A percentile compares a stretch with the other conserved stretches of the same genome.
Evolutionary conservation across 2,113 vertebrate genomes (phyloP).

Genomic region (Spilogale gracilis): DNA sequence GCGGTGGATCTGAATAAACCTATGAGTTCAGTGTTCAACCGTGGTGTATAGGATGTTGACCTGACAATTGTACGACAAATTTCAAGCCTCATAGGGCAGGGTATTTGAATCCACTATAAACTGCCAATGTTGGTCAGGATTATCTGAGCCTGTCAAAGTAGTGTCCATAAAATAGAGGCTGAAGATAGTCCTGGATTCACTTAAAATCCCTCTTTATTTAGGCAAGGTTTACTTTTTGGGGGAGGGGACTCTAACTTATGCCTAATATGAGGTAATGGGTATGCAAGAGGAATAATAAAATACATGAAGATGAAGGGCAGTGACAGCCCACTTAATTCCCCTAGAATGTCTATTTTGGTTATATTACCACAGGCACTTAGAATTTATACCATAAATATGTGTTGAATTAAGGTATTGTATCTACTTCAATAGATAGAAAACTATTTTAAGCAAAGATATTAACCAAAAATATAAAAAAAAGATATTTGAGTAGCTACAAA

Average conservation of each 20-base stretch:
- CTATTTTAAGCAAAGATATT: background rate
- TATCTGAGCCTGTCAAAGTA: background rate
- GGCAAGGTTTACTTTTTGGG: background rate
- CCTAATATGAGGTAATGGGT: background rate
- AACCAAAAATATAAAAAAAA: background rate
- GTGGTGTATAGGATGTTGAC: background rate
- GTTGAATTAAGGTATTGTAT: background rate
- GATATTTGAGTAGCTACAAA: background rate
- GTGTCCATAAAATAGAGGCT: background rate
- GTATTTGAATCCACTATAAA: background rate
- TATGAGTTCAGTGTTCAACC: background rate
- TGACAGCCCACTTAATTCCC: background rate
- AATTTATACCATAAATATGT: background rate
- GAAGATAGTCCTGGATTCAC: background rate
- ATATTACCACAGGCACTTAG: background rate
- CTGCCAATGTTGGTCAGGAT: background rate
- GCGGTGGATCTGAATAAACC: background rate
- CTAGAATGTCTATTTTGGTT: background rate
- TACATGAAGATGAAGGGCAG: background rate
- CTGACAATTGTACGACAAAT: background rate
- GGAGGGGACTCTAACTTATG: background rate
- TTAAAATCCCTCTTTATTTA: background rate
- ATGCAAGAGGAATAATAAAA: slow-evolving; percentile 20
- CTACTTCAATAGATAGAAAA: slow-evolving; percentile 13
- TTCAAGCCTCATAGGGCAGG: background rate